phyloP scores from a whole-genome alignment of 2,113 vertebrate genomes.

The Sylvia atricapilla region DNA sequence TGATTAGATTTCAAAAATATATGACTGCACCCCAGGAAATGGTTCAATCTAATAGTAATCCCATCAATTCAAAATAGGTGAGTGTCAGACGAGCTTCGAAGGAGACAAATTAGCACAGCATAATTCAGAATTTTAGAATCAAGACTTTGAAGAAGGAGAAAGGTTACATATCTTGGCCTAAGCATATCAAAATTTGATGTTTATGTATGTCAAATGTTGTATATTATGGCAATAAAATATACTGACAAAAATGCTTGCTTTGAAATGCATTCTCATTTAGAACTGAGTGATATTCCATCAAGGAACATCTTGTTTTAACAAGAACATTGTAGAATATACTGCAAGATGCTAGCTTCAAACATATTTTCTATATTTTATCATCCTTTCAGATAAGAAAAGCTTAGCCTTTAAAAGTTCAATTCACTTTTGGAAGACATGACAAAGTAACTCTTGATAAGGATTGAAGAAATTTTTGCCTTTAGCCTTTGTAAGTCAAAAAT shows the following conservation, averaged over 20 bases:
- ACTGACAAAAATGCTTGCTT: background rate
- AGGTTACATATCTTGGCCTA: conserved; percentile 1
- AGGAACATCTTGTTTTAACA: background rate
- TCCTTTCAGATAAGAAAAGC: background rate
- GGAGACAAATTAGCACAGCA: conserved; percentile 41
- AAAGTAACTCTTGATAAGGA: background rate
- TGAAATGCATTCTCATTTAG: background rate
- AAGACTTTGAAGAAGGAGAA: conserved; percentile 29
- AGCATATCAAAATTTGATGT: conserved; percentile 31
- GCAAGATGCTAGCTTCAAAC: background rate
- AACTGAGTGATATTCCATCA: background rate
- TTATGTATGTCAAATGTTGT: background rate
- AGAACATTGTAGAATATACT: background rate
- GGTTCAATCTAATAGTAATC: conserved; percentile 10
- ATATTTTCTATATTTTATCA: background rate
- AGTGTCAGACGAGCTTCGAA: conserved; percentile 45
- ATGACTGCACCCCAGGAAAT: conserved; percentile 49
- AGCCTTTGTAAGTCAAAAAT: background rate
- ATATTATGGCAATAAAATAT: conserved; percentile 8
- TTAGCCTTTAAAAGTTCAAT: background rate
- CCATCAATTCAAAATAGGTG: conserved; percentile 64
- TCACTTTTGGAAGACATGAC: background rate
- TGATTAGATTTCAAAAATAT: conserved; percentile 59
- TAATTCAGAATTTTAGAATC: conserved; percentile 57
- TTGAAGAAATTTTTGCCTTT: background rate